Conservation (phyloP, 2,888 invertebrate species). For the Aelia acuminata region DNA sequence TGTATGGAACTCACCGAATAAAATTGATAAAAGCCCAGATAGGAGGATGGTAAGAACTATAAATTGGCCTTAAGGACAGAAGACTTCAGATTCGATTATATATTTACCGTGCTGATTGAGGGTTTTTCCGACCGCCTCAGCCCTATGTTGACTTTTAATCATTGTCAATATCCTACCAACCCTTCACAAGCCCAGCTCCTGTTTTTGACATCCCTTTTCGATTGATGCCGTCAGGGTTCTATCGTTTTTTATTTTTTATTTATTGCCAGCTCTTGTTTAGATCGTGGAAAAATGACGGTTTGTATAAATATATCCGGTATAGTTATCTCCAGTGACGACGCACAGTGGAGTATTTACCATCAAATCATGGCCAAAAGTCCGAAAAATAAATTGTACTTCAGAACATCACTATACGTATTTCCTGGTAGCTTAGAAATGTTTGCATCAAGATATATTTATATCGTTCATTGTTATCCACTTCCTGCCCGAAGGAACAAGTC, state of each 20-base stretch:
- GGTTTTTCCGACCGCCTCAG: background rate
- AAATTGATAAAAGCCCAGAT: background rate
- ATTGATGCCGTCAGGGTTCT: background rate
- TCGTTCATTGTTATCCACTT: too few species aligned
- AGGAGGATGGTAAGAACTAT: background rate
- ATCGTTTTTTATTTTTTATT: slow-evolving; percentile 1
- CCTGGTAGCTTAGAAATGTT: too few species aligned
- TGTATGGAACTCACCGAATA: background rate
- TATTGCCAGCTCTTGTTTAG: background rate
- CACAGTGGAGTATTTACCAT: too few species aligned
- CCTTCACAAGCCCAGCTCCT: slow-evolving; percentile 1
- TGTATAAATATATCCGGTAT: background rate
- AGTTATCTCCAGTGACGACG: too few species aligned
- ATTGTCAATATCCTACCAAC: slow-evolving; percentile 27
- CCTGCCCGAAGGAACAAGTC: too few species aligned
- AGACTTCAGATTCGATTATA: background rate
- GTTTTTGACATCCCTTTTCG: slow-evolving; percentile 33
- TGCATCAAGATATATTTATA: too few species aligned
- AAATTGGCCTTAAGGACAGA: background rate
- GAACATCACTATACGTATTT: too few species aligned
- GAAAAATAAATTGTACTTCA: too few species aligned
- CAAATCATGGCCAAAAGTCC: too few species aligned
- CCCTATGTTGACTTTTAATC: slow-evolving; percentile 38
- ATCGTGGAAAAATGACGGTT: background rate
- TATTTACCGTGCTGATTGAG: slow-evolving; percentile 16